Evolutionary conservation across 2,113 vertebrate species (phyloP).

Genomic region (Pristiophorus japonicus): DNA sequence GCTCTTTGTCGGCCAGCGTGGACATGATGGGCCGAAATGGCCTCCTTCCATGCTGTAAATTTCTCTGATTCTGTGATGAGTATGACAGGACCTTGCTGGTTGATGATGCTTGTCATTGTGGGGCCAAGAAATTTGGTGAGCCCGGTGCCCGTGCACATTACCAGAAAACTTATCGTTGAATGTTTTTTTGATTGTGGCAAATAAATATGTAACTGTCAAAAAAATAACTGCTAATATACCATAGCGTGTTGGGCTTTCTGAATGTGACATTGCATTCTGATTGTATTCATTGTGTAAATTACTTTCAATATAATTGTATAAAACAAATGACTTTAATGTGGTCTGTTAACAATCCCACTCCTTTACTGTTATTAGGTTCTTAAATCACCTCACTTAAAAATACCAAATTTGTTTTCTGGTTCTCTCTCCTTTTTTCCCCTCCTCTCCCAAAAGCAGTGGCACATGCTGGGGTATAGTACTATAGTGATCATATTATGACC

Average conservation of each 20-base stretch:
- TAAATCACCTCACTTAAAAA: background rate
- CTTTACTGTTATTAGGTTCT: background rate
- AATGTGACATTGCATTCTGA: background rate
- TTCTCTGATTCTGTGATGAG: too few relatives aligned
- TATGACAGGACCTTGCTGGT: too few relatives aligned
- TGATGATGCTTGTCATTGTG: too few relatives aligned
- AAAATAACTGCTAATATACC: background rate
- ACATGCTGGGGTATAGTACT: background rate
- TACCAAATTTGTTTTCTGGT: too few relatives aligned
- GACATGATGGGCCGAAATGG: too few relatives aligned
- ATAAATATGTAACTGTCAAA: too few relatives aligned
- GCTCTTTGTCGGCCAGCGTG: too few relatives aligned
- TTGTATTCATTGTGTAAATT: background rate
- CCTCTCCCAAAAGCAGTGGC: background rate
- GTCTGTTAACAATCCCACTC: background rate
- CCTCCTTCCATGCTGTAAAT: too few relatives aligned
- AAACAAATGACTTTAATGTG: background rate
- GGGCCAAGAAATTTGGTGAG: too few relatives aligned
- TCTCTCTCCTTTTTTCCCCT: background rate
- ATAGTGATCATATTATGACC: background rate
- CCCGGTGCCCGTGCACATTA: too few relatives aligned
- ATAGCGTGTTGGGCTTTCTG: background rate
- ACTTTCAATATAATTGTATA: background rate
- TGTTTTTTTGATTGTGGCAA: too few relatives aligned
- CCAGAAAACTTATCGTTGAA: too few relatives aligned